Evolutionary conservation across 2,797 vertebrate genomes (phyloP).

Genomic region (Acanthurus tractus): DNA sequence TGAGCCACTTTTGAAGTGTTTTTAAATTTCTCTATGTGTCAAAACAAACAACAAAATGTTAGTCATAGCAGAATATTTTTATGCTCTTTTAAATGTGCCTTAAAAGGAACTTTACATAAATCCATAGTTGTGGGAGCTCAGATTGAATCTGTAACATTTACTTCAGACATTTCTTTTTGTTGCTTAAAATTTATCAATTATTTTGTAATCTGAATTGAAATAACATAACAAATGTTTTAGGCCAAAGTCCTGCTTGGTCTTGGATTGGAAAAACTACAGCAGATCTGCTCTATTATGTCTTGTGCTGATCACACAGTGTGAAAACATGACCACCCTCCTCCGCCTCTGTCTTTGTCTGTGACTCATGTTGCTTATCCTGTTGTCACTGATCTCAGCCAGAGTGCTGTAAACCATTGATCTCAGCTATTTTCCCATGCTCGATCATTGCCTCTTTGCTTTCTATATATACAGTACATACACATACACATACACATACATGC

Average conservation of each 20-base stretch:
- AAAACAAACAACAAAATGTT: too few species aligned
- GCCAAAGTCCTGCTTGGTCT: conserved; percentile 9
- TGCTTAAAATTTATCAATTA: background rate
- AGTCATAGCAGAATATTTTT: too few species aligned
- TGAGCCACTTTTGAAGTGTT: too few species aligned
- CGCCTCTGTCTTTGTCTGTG: conserved; percentile 42
- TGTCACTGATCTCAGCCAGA: conserved; percentile 62
- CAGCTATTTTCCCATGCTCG: conserved; percentile 63
- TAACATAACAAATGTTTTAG: conserved; percentile 8
- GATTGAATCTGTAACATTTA: background rate
- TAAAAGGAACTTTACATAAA: background rate
- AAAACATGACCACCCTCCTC: conserved; percentile 63
- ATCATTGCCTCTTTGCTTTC: conserved; percentile 20
- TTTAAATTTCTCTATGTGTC: too few species aligned
- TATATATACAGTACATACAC: conserved; percentile 15
- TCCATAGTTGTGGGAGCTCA: background rate
- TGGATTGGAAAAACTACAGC: conserved; percentile 8
- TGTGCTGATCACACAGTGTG: conserved; percentile 56
- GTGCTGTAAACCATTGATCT: conserved; percentile 61
- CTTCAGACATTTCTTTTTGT: background rate
- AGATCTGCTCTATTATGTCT: conserved; percentile 30
- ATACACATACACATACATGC: conserved; percentile 30
- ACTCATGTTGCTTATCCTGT: conserved; percentile 64
- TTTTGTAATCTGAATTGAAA: conserved; percentile 3
- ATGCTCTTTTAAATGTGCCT: too few species aligned